Conservation (phyloP, 2,113 vertebrate genomes). For the Tetrax tetrax region DNA sequence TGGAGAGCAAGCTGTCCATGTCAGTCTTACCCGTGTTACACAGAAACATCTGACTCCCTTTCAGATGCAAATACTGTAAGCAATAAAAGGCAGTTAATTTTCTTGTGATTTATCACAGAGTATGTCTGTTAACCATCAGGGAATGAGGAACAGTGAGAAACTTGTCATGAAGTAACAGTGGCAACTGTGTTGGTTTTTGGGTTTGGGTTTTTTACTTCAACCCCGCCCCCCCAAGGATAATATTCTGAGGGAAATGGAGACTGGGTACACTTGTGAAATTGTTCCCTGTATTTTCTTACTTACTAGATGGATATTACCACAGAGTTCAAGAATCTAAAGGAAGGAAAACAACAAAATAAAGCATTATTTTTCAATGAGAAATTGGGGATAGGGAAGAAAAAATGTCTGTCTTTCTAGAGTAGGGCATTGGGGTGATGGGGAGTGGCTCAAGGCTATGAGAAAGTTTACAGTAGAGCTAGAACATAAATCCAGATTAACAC, state of each 20-base stretch:
- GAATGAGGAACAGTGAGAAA: not conserved
- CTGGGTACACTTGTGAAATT: not conserved
- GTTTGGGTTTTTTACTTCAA: not conserved
- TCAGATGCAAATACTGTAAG: not conserved
- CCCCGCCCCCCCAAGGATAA: no score
- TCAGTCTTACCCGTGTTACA: not conserved
- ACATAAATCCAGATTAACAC: not conserved
- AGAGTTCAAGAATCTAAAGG: not conserved
- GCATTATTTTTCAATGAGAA: not conserved
- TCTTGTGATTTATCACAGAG: not conserved
- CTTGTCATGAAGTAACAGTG: not conserved
- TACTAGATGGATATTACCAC: not conserved
- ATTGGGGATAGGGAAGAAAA: not conserved
- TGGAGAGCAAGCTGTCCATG: not conserved
- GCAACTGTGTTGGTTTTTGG: not conserved
- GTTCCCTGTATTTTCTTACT: not conserved
- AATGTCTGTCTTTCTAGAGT: not conserved
- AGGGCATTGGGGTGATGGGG: accelerated
- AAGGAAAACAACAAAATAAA: not conserved
- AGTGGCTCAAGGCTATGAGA: not conserved
- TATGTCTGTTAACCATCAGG: not conserved
- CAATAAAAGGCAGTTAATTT: not conserved
- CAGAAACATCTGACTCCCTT: not conserved
- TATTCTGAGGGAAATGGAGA: not conserved
- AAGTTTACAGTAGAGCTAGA: not conserved